phyloP scores from a whole-genome alignment of 2,888 invertebrate species.

The Orchestes rusci region DNA sequence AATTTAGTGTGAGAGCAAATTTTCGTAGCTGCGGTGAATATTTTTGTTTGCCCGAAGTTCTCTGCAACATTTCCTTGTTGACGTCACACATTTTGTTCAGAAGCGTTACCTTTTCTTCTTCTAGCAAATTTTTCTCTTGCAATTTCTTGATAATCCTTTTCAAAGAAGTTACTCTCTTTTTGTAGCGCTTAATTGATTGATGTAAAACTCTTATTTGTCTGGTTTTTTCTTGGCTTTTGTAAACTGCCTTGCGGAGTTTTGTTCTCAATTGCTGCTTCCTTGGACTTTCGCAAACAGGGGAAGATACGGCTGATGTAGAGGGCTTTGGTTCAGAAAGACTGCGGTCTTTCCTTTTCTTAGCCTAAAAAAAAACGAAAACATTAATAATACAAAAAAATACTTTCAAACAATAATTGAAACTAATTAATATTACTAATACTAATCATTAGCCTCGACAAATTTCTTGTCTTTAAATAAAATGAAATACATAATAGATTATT shows the following conservation, averaged over 20 bases:
- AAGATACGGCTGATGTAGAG: no score
- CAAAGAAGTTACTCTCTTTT: slow-evolving; percentile 8
- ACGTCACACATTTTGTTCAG: slow-evolving; percentile 4
- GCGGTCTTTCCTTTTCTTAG: no score
- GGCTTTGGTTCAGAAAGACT: no score
- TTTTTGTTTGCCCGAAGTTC: slow-evolving; percentile 13
- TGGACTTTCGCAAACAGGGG: no score
- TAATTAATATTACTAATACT: no score
- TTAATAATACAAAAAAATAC: no score
- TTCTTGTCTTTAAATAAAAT: no score
- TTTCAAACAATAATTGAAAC: no score
- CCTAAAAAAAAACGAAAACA: no score
- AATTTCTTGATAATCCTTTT: slow-evolving; percentile 8
- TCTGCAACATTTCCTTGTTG: slow-evolving; percentile 11
- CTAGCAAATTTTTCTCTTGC: slow-evolving; percentile 7
- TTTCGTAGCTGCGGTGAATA: slow-evolving; percentile 18
- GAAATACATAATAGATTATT: no score
- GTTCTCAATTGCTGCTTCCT: slow-evolving; percentile 1
- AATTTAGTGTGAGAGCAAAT: slow-evolving; percentile 22
- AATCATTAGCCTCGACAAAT: no score
- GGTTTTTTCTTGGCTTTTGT: not conserved
- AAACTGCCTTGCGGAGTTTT: slow-evolving; percentile 2
- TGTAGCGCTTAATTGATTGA: slow-evolving; percentile 6
- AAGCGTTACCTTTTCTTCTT: slow-evolving; percentile 1
- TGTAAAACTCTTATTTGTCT: no score